Base-by-base conservation (phyloP, 2,797 vertebrate species). In the Poliocrania exsul region DNA sequence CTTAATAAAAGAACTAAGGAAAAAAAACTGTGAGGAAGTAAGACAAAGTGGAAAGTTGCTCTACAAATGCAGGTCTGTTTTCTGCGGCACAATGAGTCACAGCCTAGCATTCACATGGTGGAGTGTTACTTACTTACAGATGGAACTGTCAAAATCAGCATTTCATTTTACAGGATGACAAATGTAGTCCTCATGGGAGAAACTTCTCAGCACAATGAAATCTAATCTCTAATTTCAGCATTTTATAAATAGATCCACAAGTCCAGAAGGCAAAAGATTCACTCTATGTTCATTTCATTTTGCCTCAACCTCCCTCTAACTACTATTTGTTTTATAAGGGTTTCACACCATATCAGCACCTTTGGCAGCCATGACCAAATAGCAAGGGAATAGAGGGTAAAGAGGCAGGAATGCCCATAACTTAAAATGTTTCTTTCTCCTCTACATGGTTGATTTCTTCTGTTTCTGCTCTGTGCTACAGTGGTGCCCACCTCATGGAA, bases 161-260 rank as follows among this genome's bases (percentile, higher is more conserved):
- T 96, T 94, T 81, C 60, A 69, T 92, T 92, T 67, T 75, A 79
- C 16, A 71, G 3, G 6, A 91, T 78, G 65, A 93, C 62, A 96
- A 95, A 95, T 69, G 38, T 23, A 81, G 49, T 72, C 69, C 85
- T 93, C 89, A 33, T 0, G 8, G 73, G 78, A 93, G 64, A 90
- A 58, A 70, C 90, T 71, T 88, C 61, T 82, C 71, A 67, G 54
- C 31, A 46, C 84, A 81, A 94, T 77, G 80, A 97, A 94, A 91
- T 85, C 79, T 88, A 88, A 88, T 93, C 61, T 95, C 79, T 86
- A 74, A 83, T 93, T 84, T 92, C 65, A 61, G 62, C 82, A 51
- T 16, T 81, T 57, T 69, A 79, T 66, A 61, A 66, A 85, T 17
- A n/a, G 26, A 56, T 28, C 73, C 62, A 70, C 47, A 87, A 51